Evolutionary conservation across 2,888 invertebrate species (phyloP).

Genomic region (Shargacucullia verbasci): DNA sequence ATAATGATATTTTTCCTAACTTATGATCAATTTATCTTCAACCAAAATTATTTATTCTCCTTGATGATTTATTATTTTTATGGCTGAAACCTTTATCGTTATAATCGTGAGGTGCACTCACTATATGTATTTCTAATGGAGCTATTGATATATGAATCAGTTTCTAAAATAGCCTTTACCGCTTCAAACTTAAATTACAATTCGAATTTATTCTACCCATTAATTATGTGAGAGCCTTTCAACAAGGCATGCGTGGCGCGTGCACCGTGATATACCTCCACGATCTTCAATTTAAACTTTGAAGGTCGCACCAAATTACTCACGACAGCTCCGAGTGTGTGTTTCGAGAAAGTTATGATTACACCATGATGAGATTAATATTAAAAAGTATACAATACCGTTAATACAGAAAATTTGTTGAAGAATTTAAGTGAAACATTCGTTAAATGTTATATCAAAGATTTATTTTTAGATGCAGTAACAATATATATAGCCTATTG

Average conservation of each 20-base stretch:
- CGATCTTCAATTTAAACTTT: conserved; percentile 41
- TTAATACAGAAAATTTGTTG: background rate
- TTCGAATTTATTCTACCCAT: conserved; percentile 15
- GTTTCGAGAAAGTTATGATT: conserved; percentile 38
- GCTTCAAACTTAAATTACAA: conserved; percentile 9
- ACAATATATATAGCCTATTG: too few relatives aligned
- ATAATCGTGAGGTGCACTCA: too few relatives aligned
- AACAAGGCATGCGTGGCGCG: conserved; percentile 8
- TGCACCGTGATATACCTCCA: conserved; percentile 5
- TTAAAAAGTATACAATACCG: background rate
- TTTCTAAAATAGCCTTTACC: background rate
- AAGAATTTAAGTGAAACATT: background rate
- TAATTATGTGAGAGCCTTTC: conserved; percentile 16
- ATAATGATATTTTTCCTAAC: conserved; percentile 12
- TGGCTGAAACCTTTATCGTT: conserved; percentile 5
- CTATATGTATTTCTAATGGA: too few relatives aligned
- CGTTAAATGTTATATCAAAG: background rate
- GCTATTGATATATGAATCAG: background rate
- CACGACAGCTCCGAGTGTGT: conserved; percentile 18
- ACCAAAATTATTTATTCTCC: too few relatives aligned
- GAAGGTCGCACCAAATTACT: conserved; percentile 38
- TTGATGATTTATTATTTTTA: too few relatives aligned
- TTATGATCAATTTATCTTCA: conserved; percentile 5
- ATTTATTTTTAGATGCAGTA: background rate
- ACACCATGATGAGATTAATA: conserved; percentile 21